Evolutionary conservation across 2,797 vertebrate genomes (phyloP).

Genomic region (Siniperca scherzeri): DNA sequence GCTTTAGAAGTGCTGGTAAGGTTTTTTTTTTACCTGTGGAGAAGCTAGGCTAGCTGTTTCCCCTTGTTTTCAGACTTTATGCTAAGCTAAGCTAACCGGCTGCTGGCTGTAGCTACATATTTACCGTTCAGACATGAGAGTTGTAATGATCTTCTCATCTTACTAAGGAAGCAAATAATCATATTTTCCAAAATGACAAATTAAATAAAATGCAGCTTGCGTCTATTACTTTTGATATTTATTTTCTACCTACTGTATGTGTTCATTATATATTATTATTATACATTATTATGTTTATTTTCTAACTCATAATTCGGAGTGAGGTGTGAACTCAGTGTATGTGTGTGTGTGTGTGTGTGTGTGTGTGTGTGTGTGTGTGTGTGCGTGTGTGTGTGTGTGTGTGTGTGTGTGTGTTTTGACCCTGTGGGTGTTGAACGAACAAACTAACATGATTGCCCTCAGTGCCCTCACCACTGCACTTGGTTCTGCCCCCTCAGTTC

Average conservation of each 20-base stretch:
- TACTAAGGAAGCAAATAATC: not conserved
- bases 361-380: constrained; percentile 30
- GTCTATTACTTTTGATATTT: constrained; percentile 6
- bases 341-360: constrained; percentile 12
- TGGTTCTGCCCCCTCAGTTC: constrained; percentile 49
- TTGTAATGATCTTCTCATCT: not conserved
- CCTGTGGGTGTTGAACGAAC: constrained; percentile 41
- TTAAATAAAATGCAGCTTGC: constrained; percentile 6
- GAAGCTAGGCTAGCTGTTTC: not conserved
- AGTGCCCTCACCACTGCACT: constrained; percentile 58
- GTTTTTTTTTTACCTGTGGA: not conserved
- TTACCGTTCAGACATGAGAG: not conserved
- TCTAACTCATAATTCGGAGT: constrained; percentile 1
- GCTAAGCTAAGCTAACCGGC: not conserved
- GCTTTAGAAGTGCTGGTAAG: not conserved
- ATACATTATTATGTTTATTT: constrained; percentile 28
- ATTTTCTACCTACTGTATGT: constrained; percentile 12
- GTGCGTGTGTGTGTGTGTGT: constrained; percentile 14
- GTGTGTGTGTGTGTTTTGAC: constrained; percentile 35
- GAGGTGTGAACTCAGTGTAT: constrained; percentile 5
- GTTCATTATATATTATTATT: too few relatives aligned
- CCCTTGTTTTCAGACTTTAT: not conserved
- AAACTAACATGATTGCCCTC: constrained; percentile 47
- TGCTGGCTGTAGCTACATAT: not conserved
- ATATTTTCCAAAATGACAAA: not conserved